These are phyloP conservation scores for Nasonia giraulti DNA, from an alignment of 1,140 invertebrate genomes.

Conservation along the genomic window DNA sequence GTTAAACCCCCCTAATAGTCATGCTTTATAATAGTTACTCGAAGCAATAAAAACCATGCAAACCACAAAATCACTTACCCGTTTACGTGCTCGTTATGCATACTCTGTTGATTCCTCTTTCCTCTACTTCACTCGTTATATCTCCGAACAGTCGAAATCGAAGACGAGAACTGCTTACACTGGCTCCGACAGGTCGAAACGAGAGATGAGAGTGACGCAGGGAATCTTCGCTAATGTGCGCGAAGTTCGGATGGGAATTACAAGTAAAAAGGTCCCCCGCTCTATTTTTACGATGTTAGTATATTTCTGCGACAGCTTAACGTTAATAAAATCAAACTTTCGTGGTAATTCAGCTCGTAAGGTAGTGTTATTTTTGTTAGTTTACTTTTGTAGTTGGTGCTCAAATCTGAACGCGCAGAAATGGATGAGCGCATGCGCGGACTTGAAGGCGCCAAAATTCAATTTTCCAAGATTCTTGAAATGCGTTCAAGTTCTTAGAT, in stretches of 20 bases:
- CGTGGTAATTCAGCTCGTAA: too few species aligned
- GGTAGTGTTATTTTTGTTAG: too few species aligned
- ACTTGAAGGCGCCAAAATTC: neutral
- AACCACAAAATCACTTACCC: too few species aligned
- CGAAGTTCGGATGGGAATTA: too few species aligned
- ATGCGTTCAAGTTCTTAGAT: too few species aligned
- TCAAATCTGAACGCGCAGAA: slow-evolving; percentile 17
- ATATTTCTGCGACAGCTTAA: too few species aligned
- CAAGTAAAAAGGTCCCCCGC: too few species aligned
- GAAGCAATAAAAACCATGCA: too few species aligned
- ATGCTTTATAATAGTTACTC: too few species aligned
- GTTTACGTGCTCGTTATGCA: neutral
- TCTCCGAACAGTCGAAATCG: neutral
- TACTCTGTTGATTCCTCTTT: neutral
- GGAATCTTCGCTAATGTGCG: neutral
- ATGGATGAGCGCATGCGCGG: neutral
- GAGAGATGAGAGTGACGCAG: neutral
- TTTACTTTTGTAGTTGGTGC: neutral
- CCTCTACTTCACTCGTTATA: neutral
- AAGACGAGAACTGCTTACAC: neutral
- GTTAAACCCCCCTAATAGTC: too few species aligned
- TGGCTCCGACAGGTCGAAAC: neutral
- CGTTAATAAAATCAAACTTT: too few species aligned
- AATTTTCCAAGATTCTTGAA: neutral
- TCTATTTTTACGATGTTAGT: too few species aligned